These are phyloP conservation scores for Penaeus monodon DNA, from an alignment of 2,888 invertebrate genomes.

Conservation along the genomic window DNA sequence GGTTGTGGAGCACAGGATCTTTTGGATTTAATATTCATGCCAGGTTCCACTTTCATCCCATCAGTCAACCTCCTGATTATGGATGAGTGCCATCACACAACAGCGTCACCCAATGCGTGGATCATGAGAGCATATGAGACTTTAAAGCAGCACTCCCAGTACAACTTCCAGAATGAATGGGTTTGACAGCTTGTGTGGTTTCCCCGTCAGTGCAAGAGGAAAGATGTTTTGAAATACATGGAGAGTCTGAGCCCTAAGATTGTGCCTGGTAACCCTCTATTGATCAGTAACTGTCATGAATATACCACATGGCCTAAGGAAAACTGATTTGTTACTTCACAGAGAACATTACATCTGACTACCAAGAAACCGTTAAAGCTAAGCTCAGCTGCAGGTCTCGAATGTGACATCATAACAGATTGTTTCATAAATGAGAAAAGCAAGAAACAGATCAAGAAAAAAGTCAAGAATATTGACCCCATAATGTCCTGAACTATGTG, in stretches of 20 bases:
- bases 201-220: conserved; percentile 48
- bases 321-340: conserved; percentile 29
- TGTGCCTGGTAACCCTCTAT: conserved; percentile 39
- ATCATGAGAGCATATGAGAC: conserved; percentile 72
- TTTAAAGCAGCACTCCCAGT: neutral
- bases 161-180: conserved; percentile 42
- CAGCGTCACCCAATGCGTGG: conserved; percentile 84
- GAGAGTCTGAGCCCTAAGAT: conserved; percentile 38
- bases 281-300: conserved; percentile 44
- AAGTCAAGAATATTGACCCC: conserved; percentile 39
- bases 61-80: conserved; percentile 86
- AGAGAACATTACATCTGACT: neutral
- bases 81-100: conserved; percentile 95
- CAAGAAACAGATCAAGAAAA: conserved; percentile 41
- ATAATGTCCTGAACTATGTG: conserved; percentile 51
- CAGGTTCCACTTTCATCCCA: conserved; percentile 70
- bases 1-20: conserved; percentile 88
- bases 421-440: conserved; percentile 24
- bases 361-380: conserved; percentile 20
- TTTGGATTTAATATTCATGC: conserved; percentile 77
- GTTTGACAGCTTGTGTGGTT: conserved; percentile 63
- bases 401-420: conserved; percentile 13
- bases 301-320: conserved; percentile 51
- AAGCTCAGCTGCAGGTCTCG: conserved; percentile 26
- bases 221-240: conserved; percentile 39